Conservation (phyloP, 2,113 vertebrate genomes). For the Rissa tridactyla region DNA sequence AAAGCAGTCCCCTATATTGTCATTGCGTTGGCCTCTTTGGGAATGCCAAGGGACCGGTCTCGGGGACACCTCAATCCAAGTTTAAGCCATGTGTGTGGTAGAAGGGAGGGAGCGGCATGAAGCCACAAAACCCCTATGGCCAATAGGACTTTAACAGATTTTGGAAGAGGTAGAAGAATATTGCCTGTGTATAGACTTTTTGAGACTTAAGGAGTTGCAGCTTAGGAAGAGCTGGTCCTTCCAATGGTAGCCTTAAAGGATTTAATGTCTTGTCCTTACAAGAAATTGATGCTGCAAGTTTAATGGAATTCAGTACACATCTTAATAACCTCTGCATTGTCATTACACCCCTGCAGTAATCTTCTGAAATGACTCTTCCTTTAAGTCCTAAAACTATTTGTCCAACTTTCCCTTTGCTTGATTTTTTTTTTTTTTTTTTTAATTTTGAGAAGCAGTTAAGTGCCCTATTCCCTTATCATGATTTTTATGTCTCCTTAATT, state of each 20-base stretch:
- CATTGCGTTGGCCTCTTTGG: background rate
- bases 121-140: background rate
- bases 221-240: background rate
- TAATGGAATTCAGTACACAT: background rate
- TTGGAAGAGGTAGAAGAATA: background rate
- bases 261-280: background rate
- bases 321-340: background rate
- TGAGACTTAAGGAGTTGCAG: background rate
- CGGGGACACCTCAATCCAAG: background rate
- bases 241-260: background rate
- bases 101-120: background rate
- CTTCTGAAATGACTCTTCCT: background rate
- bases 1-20: background rate
- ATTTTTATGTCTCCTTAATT: conserved; percentile 6
- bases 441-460: conserved; percentile 25
- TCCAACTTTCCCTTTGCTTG: background rate
- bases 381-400: background rate
- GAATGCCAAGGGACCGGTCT: background rate
- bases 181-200: background rate
- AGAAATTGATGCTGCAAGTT: background rate
- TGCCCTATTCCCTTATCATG: background rate
- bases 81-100: background rate
- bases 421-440: background rate
- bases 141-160: rapidly evolving
- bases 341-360: background rate